A percentile compares a stretch with the other conserved stretches of the same genome.
Conservation (phyloP, 1,140 invertebrate species). For the Magallana ariakensis region DNA sequence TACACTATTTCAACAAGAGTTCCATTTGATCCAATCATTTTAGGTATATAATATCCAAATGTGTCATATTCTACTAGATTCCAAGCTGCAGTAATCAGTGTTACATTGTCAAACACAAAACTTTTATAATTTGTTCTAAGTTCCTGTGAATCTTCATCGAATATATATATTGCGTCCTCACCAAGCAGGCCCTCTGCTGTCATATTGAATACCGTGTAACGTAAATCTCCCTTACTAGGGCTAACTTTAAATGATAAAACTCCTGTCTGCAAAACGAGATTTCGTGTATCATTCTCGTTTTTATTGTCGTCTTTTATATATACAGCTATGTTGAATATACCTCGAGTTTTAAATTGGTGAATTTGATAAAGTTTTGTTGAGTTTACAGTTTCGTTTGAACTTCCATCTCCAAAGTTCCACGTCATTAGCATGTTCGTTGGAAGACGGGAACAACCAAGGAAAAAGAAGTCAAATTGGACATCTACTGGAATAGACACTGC, state of each 20-base stretch:
- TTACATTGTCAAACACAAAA: slow-evolving; percentile 9
- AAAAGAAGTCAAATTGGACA: slow-evolving; percentile 8
- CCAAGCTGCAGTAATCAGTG: not conserved
- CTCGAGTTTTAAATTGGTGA: slow-evolving; percentile 19
- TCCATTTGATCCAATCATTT: not conserved
- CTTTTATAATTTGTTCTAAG: not conserved
- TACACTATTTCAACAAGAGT: slow-evolving; percentile 7
- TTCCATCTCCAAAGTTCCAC: slow-evolving; percentile 49
- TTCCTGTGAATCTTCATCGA: not conserved
- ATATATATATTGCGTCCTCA: not conserved
- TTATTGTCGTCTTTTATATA: slow-evolving; percentile 1
- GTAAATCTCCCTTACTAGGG: not conserved
- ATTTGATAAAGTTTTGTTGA: not conserved
- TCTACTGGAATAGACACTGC: slow-evolving; percentile 3
- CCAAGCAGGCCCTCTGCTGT: slow-evolving; percentile 6
- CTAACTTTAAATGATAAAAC: not conserved
- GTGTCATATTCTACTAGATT: not conserved
- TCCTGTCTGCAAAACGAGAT: not conserved
- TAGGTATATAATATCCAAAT: slow-evolving; percentile 19
- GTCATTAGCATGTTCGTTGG: slow-evolving; percentile 19
- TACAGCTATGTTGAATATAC: not conserved
- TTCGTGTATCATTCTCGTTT: not conserved
- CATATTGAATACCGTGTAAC: slow-evolving; percentile 14
- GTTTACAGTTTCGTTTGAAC: not conserved
- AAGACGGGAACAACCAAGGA: slow-evolving; percentile 37